These are phyloP conservation scores for Litoditis marina DNA, from an alignment of 2,888 invertebrate species.

Conservation along the genomic window DNA sequence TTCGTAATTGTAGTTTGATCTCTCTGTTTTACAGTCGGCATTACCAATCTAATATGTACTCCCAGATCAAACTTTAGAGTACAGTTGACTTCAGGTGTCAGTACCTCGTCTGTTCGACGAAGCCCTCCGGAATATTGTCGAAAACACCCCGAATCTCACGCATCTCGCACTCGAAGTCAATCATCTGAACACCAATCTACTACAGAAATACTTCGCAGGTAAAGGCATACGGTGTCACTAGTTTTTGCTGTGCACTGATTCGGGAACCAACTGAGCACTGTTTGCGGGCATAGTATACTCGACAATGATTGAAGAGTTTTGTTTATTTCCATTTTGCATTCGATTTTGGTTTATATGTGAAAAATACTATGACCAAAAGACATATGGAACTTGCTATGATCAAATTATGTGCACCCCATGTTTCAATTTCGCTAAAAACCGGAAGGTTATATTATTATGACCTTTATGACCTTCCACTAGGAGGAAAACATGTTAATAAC, in stretches of 20 bases:
- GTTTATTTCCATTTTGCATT: background rate
- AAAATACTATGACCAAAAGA: too few relatives aligned
- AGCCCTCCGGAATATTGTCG: conserved; percentile 42
- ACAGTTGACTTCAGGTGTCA: conserved; percentile 28
- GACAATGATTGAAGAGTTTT: background rate
- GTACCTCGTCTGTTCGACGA: conserved; percentile 52
- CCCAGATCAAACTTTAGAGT: too few relatives aligned
- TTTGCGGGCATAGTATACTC: too few relatives aligned
- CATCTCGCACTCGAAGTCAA: conserved; percentile 54
- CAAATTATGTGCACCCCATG: too few relatives aligned
- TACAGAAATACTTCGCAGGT: conserved; percentile 51
- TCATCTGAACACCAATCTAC: conserved; percentile 45
- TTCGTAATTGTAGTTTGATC: too few relatives aligned
- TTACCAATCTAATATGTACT: too few relatives aligned
- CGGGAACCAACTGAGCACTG: background rate
- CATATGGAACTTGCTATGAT: too few relatives aligned
- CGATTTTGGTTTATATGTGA: background rate
- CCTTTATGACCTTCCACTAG: too few relatives aligned
- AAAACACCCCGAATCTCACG: conserved; percentile 44
- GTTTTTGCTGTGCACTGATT: background rate
- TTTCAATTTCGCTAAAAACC: too few relatives aligned
- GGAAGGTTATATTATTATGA: too few relatives aligned
- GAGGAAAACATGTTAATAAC: background rate
- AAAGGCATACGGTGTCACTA: background rate
- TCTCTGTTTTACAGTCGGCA: too few relatives aligned